Evolutionary conservation across 2,113 vertebrate species (phyloP).

Genomic region (Gambusia holbrooki): DNA sequence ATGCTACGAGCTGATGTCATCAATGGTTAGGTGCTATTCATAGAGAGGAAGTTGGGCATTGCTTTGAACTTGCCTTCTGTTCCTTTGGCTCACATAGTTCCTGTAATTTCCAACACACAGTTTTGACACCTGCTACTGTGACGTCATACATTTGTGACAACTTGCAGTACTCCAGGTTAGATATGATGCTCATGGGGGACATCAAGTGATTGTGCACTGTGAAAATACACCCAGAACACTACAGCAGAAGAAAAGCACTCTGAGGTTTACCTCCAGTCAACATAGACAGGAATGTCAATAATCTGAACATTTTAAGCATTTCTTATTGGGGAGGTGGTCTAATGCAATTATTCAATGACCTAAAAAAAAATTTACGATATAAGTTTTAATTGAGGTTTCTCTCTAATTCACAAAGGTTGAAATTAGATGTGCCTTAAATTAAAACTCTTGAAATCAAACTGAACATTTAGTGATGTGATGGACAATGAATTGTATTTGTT

Average conservation of each 20-base stretch:
- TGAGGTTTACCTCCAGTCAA: not conserved
- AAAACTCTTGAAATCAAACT: too few species aligned
- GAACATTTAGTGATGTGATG: too few species aligned
- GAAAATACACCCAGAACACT: conserved; percentile 1
- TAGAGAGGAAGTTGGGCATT: conserved; percentile 42
- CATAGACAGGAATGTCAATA: not conserved
- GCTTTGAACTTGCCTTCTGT: conserved; percentile 59
- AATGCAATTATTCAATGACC: not conserved
- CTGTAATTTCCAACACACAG: conserved; percentile 59
- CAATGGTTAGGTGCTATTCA: conserved; percentile 51
- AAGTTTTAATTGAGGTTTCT: not conserved
- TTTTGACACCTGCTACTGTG: conserved; percentile 70
- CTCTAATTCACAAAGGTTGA: not conserved
- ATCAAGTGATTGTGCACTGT: conserved; percentile 5
- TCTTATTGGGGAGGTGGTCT: too few species aligned
- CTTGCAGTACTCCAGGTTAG: conserved; percentile 26
- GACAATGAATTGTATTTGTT: not conserved
- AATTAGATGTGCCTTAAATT: not conserved
- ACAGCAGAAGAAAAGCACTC: too few species aligned
- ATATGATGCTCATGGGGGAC: conserved; percentile 7
- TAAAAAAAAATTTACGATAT: not conserved
- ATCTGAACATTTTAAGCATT: too few species aligned
- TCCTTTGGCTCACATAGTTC: conserved; percentile 55
- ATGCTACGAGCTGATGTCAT: conserved; percentile 22
- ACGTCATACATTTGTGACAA: conserved; percentile 52